These are phyloP conservation scores for Elgaria multicarinata DNA, from an alignment of 2,113 vertebrate species.

Conservation along the genomic window DNA sequence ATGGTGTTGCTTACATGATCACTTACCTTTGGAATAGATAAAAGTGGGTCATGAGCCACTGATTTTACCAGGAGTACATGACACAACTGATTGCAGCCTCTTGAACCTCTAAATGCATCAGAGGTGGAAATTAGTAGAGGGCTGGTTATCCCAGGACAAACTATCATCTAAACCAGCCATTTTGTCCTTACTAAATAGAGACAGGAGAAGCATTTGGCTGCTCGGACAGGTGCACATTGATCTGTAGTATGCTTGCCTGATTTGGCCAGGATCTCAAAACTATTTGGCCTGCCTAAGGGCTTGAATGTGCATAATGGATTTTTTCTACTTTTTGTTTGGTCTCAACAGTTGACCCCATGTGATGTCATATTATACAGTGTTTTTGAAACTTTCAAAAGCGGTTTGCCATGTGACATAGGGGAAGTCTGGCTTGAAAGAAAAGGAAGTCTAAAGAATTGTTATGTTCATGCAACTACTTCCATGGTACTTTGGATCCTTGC, in stretches of 20 bases:
- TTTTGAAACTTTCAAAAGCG: slow-evolving; percentile 1
- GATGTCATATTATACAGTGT: neutral
- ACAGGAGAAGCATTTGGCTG: slow-evolving; percentile 31
- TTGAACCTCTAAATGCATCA: neutral
- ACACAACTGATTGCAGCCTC: neutral
- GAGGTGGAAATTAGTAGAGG: neutral
- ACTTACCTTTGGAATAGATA: neutral
- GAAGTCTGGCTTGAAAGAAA: neutral
- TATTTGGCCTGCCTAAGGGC: neutral
- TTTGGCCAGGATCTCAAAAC: slow-evolving; percentile 52
- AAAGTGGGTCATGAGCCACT: neutral
- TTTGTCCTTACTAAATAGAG: neutral
- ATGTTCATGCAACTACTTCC: neutral
- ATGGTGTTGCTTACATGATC: neutral
- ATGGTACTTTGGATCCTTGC: neutral
- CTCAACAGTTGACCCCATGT: neutral
- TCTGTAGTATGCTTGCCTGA: slow-evolving; percentile 45
- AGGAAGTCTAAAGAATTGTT: neutral
- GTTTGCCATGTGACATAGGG: neutral
- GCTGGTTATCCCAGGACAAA: neutral
- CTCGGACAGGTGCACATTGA: slow-evolving; percentile 49
- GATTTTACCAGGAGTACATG: neutral
- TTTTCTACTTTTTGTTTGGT: neutral
- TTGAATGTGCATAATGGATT: neutral
- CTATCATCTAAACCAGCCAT: neutral